Conservation (phyloP, 2,113 vertebrate genomes). For the Progne subis region DNA sequence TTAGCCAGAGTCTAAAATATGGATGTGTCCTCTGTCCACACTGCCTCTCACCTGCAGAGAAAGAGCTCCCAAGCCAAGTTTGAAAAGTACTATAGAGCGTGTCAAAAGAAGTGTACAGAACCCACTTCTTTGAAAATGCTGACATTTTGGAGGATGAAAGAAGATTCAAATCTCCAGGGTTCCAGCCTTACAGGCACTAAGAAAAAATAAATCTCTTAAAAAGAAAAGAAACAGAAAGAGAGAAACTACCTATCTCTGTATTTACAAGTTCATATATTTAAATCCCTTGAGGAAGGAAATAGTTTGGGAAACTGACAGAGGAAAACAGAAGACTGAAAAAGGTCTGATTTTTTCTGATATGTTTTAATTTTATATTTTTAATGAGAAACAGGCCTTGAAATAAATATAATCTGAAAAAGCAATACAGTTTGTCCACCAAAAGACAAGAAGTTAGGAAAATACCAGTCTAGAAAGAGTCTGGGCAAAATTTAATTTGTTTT, state of each 20-base stretch:
- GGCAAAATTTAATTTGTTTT: background rate
- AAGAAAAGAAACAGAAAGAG: background rate
- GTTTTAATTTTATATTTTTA: background rate
- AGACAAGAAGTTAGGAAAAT: background rate
- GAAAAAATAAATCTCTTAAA: background rate
- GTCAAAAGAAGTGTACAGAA: background rate
- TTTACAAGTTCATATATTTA: slow-evolving; percentile 14
- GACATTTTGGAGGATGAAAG: slow-evolving; percentile 25
- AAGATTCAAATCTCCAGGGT: background rate
- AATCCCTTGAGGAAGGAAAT: background rate
- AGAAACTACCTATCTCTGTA: background rate
- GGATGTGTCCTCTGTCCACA: background rate
- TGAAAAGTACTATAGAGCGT: background rate
- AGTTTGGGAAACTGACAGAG: background rate
- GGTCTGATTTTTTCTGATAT: background rate
- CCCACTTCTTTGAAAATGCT: slow-evolving; percentile 16
- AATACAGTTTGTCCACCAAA: background rate
- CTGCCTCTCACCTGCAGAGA: background rate
- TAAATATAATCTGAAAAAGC: background rate
- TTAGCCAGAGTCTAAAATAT: background rate
- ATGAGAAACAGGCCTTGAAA: background rate
- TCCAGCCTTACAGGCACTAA: background rate
- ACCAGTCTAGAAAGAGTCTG: background rate
- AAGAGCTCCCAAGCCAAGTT: background rate
- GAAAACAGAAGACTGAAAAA: slow-evolving; percentile 1